Conservation (phyloP, 2,113 vertebrate species). For the Xiphophorus maculatus region DNA sequence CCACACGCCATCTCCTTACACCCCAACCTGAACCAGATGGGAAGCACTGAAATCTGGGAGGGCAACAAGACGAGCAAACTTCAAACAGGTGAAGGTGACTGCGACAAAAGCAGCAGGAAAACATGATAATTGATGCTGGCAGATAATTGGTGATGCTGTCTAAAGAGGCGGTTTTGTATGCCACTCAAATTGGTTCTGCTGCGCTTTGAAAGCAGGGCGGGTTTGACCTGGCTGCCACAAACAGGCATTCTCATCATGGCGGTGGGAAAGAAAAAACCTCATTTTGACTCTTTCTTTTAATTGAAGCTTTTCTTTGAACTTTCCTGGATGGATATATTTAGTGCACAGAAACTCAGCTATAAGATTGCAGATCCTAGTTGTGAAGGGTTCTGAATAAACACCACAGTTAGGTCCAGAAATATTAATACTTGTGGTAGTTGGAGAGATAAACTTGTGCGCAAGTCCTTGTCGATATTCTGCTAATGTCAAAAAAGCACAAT, state of each 20-base stretch:
- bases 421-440: not conserved
- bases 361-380: no score
- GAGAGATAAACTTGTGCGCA: no score
- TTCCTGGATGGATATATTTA: not conserved
- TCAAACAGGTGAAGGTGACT: constrained; percentile 62
- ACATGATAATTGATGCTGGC: constrained; percentile 22
- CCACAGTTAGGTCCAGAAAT: not conserved
- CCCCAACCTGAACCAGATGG: not conserved
- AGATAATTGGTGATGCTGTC: constrained; percentile 36
- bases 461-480: no score
- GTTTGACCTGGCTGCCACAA: not conserved
- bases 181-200: constrained; percentile 3
- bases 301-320: not conserved
- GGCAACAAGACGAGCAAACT: constrained; percentile 19
- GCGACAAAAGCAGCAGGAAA: constrained; percentile 21
- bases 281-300: not conserved
- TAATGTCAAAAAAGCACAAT: no score
- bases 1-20: no score
- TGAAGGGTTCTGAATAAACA: no score
- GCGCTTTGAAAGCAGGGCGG: not conserved
- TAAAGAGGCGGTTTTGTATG: not conserved
- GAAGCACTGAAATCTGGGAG: constrained; percentile 4
- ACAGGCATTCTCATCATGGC: not conserved
- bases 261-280: not conserved
- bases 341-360: not conserved